These are phyloP conservation scores for Chamaetylas fuelleborni DNA, from an alignment of 2,113 vertebrate genomes.

Conservation along the genomic window DNA sequence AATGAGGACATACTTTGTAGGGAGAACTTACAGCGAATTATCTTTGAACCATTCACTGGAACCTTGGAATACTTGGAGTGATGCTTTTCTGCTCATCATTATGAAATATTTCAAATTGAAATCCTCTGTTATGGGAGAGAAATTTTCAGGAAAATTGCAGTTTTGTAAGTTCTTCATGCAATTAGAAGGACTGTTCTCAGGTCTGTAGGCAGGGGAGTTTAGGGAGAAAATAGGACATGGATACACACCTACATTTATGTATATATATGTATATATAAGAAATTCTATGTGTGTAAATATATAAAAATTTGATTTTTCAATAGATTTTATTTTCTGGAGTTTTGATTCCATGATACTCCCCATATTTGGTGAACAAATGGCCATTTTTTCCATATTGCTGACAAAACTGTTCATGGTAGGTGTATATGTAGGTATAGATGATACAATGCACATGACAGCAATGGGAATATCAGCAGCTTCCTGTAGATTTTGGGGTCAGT, in stretches of 20 bases:
- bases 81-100: neutral
- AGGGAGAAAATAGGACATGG: neutral
- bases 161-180: neutral
- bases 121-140: neutral
- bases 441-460: neutral
- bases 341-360: neutral
- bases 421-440: neutral
- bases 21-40: neutral
- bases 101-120: neutral
- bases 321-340: neutral
- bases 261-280: neutral
- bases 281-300: neutral
- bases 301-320: neutral
- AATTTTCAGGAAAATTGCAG: neutral
- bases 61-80: neutral
- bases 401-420: neutral
- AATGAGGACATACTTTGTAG: neutral
- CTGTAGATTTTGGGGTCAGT: neutral
- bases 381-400: neutral
- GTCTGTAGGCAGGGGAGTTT: neutral
- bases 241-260: neutral
- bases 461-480: neutral
- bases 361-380: neutral
- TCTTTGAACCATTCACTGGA: neutral
- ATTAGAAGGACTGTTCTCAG: neutral